Base-by-base conservation (phyloP, 2,113 vertebrate species). In the Rhombomys opimus region DNA sequence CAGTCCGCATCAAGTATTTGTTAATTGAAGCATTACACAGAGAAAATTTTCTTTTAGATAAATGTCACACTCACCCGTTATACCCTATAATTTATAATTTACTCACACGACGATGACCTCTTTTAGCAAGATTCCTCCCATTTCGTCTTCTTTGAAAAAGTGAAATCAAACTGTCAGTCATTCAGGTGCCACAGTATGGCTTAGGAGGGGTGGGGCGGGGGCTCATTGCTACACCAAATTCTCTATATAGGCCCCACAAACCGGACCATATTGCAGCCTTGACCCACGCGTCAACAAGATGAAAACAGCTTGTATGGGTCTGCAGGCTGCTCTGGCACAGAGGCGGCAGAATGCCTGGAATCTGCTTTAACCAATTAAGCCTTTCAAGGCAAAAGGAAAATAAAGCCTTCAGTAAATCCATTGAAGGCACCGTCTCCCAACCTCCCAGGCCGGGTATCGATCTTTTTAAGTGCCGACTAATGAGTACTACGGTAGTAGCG, bases 381-480 rank as follows among this genome's bases (percentile, higher is more conserved):
- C 90, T 94, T 97, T 95, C 94, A 89, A 95, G 81, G 95, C 72
- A 85, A 91, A n/a, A 89, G 50, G 86, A 90, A 90, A 96, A 97
- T 81, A 93, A 95, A 98, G 82, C 96, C 96, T 97, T 96, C 93
- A 68, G 90, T 82, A 92, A 97, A 97, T 87, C 89, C 95, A 88
- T 54, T 73, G 95, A 94, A 96, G 96, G 54, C 82, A 84, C 52
- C 67, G 59, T 97, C 97, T 97, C 91, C 85, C 91, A 93, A 94
- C 87, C 91, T 94, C 96, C 85, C 61, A 70, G 73, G 95, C 59
- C 95, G 68, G 81, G 63, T 95, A 98, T 97, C 59, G 97, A 98
- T 97, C 97, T 89, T 93, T 96, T 97, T 95, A 98, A 98, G 97
- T 97, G 98, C 93, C 11, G 30, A 70, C 95, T 98, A 98, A 98